Conservation (phyloP, 64 coral and sea anemone genomes). For the Stichodactyla mertensii region DNA sequence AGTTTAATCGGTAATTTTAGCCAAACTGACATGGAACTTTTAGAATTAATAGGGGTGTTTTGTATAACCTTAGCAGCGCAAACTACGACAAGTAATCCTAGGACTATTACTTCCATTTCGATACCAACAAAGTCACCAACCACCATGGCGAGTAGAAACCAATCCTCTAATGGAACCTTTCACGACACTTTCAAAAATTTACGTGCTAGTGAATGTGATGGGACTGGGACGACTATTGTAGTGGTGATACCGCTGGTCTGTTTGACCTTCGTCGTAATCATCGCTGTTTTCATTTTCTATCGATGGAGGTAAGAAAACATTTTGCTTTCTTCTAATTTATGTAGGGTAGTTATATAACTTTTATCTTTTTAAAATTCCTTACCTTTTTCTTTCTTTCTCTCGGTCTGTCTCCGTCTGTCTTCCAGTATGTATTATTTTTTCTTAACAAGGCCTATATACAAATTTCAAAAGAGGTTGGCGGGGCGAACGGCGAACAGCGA, state of each 20-base stretch:
- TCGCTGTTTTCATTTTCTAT: background rate
- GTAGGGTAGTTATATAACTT: no score
- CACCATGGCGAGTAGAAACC: background rate
- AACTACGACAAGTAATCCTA: background rate
- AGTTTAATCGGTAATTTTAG: no score
- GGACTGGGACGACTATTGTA: background rate
- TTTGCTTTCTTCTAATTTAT: no score
- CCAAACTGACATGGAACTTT: no score
- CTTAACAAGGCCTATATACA: no score
- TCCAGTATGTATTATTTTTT: no score
- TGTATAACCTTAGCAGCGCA: background rate
- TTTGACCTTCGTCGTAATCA: background rate
- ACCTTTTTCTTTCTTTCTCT: no score
- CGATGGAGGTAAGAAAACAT: background rate
- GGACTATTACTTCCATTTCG: background rate
- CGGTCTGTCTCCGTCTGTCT: no score
- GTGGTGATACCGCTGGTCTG: conserved; percentile 12
- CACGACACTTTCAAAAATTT: background rate
- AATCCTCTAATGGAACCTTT: background rate
- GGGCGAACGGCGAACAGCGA: no score
- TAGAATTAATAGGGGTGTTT: no score
- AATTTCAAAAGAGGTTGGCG: no score
- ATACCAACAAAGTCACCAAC: background rate
- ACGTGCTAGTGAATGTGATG: background rate
- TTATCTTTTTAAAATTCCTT: no score